These are phyloP conservation scores for Holacanthus passer DNA, from an alignment of 2,113 vertebrate species.

Conservation along the genomic window DNA sequence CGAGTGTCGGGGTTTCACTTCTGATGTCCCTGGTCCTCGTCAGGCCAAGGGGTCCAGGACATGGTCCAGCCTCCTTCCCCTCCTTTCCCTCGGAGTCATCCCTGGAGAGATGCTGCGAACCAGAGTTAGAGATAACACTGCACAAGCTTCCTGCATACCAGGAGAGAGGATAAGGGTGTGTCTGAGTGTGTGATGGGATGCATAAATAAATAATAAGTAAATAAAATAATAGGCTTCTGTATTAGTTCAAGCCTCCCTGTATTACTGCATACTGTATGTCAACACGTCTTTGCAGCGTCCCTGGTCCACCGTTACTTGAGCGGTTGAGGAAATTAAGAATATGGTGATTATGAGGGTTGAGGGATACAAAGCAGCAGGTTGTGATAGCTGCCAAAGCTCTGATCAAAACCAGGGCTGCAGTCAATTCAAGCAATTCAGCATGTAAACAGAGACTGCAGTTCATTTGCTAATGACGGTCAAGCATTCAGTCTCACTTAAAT, in stretches of 20 bases:
- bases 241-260: not conserved
- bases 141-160: constrained; percentile 31
- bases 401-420: constrained; percentile 57
- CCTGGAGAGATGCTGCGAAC: constrained; percentile 42
- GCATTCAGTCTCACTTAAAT: constrained; percentile 19
- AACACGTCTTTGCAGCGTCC: constrained; percentile 27
- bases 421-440: constrained; percentile 22
- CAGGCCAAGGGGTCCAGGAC: constrained; percentile 48
- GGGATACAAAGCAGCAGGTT: constrained; percentile 35
- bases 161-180: constrained; percentile 21
- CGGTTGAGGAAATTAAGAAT: constrained; percentile 39
- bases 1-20: constrained; percentile 60
- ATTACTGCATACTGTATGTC: constrained; percentile 22
- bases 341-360: constrained; percentile 43
- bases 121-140: constrained; percentile 31
- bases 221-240: not conserved
- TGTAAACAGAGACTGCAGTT: constrained; percentile 44
- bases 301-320: constrained; percentile 5
- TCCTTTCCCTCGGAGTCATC: constrained; percentile 19
- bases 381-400: constrained; percentile 37
- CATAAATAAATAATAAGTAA: too few relatives aligned
- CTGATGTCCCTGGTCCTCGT: constrained; percentile 63
- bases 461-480: constrained; percentile 48
- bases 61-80: not conserved
- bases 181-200: not conserved